Percentiles rank a stretch among this genome's conserved stretches.
phyloP scores from a whole-genome alignment of 2,797 vertebrate species.

The Sebastes hubbsi region DNA sequence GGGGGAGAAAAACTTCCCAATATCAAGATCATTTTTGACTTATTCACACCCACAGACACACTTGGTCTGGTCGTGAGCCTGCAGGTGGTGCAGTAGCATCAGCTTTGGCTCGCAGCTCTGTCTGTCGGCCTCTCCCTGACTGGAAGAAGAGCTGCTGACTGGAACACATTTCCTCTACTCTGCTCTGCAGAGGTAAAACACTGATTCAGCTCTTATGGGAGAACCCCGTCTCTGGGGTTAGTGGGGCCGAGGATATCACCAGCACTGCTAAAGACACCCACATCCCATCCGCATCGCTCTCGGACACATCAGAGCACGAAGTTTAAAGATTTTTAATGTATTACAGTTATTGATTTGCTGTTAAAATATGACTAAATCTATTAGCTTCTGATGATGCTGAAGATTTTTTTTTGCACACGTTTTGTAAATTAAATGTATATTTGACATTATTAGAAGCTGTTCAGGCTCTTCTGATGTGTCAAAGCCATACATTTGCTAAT shows the following conservation, averaged over 20 bases:
- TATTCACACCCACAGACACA: conserved; percentile 7
- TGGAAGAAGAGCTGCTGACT: conserved; percentile 77
- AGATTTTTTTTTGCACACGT: not conserved
- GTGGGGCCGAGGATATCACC: conserved; percentile 55
- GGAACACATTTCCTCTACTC: conserved; percentile 71
- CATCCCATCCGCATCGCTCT: conserved; percentile 48
- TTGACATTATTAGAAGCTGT: not conserved
- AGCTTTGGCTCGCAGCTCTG: conserved; percentile 69
- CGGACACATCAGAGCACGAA: not conserved
- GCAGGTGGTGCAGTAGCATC: conserved; percentile 86
- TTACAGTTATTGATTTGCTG: conserved; percentile 51
- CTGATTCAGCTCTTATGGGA: conserved; percentile 82
- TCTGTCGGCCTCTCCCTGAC: conserved; percentile 62
- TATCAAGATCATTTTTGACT: conserved; percentile 19
- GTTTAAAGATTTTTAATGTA: conserved; percentile 2
- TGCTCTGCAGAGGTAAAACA: conserved; percentile 72
- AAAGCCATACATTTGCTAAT: not conserved
- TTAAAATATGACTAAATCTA: conserved; percentile 20
- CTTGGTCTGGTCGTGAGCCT: conserved; percentile 68
- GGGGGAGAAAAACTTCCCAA: not conserved
- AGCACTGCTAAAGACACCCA: conserved; percentile 25
- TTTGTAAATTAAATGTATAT: not conserved
- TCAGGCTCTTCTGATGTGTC: conserved; percentile 1
- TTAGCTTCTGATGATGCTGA: conserved; percentile 15
- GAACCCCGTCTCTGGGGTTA: conserved; percentile 64